Evolutionary conservation across 1,140 invertebrate genomes (phyloP).

Genomic region (Neodiprion lecontei): DNA sequence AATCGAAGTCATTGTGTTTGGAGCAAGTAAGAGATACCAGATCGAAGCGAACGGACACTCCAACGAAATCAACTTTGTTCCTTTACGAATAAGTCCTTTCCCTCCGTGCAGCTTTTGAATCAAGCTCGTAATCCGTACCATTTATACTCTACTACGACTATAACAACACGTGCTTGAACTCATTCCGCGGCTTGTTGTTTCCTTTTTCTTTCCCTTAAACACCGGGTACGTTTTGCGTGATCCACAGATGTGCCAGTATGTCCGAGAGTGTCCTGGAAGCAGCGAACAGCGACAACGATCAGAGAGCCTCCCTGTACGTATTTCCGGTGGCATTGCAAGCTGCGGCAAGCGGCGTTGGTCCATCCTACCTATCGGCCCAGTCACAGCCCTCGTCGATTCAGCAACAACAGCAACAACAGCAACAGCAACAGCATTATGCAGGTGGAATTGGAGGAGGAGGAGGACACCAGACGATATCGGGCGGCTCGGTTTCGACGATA

Average conservation of each 20-base stretch:
- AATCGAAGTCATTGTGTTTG: too few relatives aligned
- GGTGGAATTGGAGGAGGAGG: neutral
- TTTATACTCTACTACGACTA: too few relatives aligned
- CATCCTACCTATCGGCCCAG: neutral
- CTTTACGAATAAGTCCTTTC: too few relatives aligned
- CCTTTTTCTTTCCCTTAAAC: too few relatives aligned
- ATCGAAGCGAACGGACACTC: too few relatives aligned
- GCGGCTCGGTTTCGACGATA: slow-evolving; percentile 15
- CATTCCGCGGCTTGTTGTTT: too few relatives aligned
- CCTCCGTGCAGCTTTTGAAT: too few relatives aligned
- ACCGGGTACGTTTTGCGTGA: too few relatives aligned
- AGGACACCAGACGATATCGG: neutral
- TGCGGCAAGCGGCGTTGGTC: slow-evolving; percentile 11
- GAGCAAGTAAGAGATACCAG: too few relatives aligned
- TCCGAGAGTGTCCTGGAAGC: slow-evolving; percentile 52
- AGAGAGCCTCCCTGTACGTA: slow-evolving; percentile 51
- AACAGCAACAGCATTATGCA: slow-evolving; percentile 19
- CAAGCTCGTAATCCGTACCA: too few relatives aligned
- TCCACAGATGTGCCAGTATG: slow-evolving; percentile 58
- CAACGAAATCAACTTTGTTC: too few relatives aligned
- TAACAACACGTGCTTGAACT: too few relatives aligned
- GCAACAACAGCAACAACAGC: slow-evolving; percentile 16
- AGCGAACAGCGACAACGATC: slow-evolving; percentile 50
- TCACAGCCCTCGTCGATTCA: neutral
- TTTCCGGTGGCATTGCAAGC: slow-evolving; percentile 41